Percentiles rank a stretch among this genome's conserved stretches.
phyloP scores from a whole-genome alignment of 1,140 invertebrate species.

The Linepithema humile region DNA sequence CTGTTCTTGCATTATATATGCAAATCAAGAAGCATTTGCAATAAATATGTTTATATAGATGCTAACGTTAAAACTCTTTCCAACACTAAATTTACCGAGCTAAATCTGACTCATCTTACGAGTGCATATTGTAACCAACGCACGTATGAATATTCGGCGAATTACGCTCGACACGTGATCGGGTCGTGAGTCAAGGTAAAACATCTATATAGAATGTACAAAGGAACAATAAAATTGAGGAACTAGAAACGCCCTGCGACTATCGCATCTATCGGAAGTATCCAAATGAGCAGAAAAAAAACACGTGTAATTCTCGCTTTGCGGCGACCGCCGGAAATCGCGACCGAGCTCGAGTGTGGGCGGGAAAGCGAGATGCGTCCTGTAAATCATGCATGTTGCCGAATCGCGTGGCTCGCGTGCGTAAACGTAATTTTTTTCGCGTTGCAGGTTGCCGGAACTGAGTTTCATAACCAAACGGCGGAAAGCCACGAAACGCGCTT shows the following conservation, averaged over 20 bases:
- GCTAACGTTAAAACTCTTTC: neutral
- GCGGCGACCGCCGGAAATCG: slow-evolving; percentile 48
- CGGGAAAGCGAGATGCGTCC: slow-evolving; percentile 63
- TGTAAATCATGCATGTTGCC: neutral
- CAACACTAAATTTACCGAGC: slow-evolving; percentile 17
- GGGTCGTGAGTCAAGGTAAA: slow-evolving; percentile 31
- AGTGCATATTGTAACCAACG: neutral
- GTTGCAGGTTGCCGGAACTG: neutral
- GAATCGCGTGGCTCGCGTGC: neutral
- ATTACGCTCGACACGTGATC: slow-evolving; percentile 43
- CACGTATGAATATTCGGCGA: slow-evolving; percentile 44
- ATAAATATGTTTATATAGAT: neutral
- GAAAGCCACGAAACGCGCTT: no score
- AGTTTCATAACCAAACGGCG: no score
- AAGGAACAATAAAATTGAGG: neutral
- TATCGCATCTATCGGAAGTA: neutral
- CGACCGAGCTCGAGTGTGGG: slow-evolving; percentile 43
- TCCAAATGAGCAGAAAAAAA: neutral
- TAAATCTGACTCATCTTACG: neutral
- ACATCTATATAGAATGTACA: neutral
- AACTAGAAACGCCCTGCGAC: neutral
- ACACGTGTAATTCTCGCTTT: neutral
- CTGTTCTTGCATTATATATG: neutral
- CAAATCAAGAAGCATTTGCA: neutral
- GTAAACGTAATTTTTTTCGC: neutral